phyloP scores from a whole-genome alignment of 2,888 invertebrate species.

The Gymnoscelis rufifasciata region DNA sequence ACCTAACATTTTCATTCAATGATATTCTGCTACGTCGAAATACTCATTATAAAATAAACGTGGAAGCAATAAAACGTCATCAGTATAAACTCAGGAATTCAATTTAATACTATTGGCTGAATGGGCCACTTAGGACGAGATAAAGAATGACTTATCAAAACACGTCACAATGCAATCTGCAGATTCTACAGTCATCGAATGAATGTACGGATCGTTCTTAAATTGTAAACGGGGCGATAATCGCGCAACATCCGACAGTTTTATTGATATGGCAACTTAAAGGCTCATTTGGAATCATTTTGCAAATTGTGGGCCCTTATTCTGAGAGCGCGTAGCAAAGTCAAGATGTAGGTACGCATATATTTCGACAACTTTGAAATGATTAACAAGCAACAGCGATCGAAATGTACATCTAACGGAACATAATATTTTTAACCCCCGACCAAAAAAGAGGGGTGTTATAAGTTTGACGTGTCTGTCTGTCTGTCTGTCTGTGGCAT shows the following conservation, averaged over 20 bases:
- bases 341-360: too few relatives aligned
- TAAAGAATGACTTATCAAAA: background rate
- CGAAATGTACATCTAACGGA: too few relatives aligned
- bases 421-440: too few relatives aligned
- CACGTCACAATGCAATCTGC: constrained; percentile 3
- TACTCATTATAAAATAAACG: too few relatives aligned
- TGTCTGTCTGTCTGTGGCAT: too few relatives aligned
- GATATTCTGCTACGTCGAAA: too few relatives aligned
- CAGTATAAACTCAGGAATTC: background rate
- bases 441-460: too few relatives aligned
- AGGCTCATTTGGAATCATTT: constrained; percentile 36
- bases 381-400: too few relatives aligned
- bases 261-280: constrained; percentile 33
- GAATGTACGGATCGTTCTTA: constrained; percentile 13
- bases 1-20: too few relatives aligned
- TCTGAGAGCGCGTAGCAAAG: too few relatives aligned
- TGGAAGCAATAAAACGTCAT: background rate
- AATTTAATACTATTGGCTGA: background rate
- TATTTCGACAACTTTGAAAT: too few relatives aligned
- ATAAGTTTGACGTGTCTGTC: too few relatives aligned
- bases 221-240: constrained; percentile 1
- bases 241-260: constrained; percentile 22
- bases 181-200: constrained; percentile 10
- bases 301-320: constrained; percentile 40
- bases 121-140: background rate